Conservation (phyloP, 2,797 vertebrate species). For the Lemur catta region DNA sequence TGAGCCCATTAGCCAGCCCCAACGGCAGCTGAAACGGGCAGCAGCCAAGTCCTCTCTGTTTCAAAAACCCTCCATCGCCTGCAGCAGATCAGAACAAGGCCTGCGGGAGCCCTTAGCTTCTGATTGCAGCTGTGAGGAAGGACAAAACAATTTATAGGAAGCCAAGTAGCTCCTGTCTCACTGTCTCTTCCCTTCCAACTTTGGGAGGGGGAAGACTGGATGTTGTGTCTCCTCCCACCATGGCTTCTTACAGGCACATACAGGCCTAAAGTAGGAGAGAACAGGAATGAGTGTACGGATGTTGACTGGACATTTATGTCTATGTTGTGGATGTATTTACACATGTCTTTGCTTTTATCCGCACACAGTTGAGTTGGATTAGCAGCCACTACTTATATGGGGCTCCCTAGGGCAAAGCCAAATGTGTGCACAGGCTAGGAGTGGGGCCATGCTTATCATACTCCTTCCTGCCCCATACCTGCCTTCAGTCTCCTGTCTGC, state of each 20-base stretch:
- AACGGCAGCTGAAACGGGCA: constrained; percentile 71
- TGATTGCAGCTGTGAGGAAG: constrained; percentile 80
- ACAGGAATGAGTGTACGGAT: neutral
- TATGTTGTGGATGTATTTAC: constrained; percentile 23
- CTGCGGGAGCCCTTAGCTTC: constrained; percentile 78
- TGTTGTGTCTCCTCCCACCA: neutral
- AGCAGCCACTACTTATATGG: neutral
- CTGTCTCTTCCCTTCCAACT: constrained; percentile 69
- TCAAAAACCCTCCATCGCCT: constrained; percentile 79
- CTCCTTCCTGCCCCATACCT: neutral
- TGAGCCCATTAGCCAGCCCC: constrained; percentile 78
- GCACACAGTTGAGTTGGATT: constrained; percentile 36
- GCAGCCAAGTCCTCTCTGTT: constrained; percentile 76
- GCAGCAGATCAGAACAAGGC: constrained; percentile 80
- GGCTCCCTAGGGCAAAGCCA: constrained; percentile 2
- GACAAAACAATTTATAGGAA: constrained; percentile 79
- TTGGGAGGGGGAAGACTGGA: constrained; percentile 39
- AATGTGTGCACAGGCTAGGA: neutral
- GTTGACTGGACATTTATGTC: neutral
- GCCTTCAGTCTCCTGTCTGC: neutral
- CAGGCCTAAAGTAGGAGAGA: neutral
- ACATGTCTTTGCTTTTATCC: neutral
- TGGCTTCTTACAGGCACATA: constrained; percentile 5
- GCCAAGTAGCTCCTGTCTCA: constrained; percentile 78
- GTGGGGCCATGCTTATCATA: neutral